These are phyloP conservation scores for Synaphobranchus kaupii DNA, from an alignment of 2,797 vertebrate species.

Conservation along the genomic window DNA sequence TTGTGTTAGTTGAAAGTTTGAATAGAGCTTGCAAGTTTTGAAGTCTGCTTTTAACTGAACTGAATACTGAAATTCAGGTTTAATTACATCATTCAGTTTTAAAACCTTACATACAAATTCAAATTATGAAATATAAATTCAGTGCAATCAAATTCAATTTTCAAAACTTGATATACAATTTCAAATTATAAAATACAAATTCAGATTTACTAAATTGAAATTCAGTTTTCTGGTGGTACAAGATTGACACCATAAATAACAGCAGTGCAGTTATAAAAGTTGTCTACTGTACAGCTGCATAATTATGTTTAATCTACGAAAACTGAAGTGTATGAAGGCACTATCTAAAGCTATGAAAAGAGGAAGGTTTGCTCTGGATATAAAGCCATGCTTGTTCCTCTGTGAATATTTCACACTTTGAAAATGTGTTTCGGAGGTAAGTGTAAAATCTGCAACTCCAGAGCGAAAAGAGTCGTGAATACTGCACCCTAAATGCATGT, in stretches of 20 bases:
- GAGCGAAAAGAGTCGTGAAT: slow-evolving; percentile 28
- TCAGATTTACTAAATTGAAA: no score
- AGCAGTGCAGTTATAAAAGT: not conserved
- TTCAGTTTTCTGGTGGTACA: no score
- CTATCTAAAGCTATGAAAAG: slow-evolving; percentile 20
- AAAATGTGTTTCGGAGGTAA: slow-evolving; percentile 49
- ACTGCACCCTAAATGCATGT: not conserved
- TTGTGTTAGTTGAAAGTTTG: no score
- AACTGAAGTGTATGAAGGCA: not conserved
- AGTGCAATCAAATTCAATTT: no score
- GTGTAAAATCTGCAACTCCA: slow-evolving; percentile 49
- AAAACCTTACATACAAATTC: no score
- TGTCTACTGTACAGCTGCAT: not conserved
- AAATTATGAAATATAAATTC: no score
- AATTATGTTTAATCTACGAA: not conserved
- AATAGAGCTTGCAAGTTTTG: no score
- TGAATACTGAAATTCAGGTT: no score
- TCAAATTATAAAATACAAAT: no score
- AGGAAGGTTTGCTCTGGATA: slow-evolving; percentile 38
- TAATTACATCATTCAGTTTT: no score
- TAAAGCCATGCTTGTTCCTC: slow-evolving; percentile 51
- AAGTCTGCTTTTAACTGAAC: no score
- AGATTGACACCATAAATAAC: not conserved
- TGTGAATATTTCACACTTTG: slow-evolving; percentile 48
- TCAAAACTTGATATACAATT: no score